Evolutionary conservation across 1,140 invertebrate genomes (phyloP).

Genomic region (Drosophila teissieri): DNA sequence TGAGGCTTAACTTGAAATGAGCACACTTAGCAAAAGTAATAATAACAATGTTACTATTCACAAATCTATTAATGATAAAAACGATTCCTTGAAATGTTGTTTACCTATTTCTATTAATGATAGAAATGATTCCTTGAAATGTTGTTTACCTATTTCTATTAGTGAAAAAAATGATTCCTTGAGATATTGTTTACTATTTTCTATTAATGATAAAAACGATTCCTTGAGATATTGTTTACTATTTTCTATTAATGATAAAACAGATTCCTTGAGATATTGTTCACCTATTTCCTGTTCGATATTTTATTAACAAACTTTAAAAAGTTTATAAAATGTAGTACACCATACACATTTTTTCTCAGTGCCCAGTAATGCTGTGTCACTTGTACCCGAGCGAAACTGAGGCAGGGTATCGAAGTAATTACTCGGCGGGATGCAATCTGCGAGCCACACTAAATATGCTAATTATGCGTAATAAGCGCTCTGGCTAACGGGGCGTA

Average conservation of each 20-base stretch:
- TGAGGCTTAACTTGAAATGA: slow-evolving; percentile 65
- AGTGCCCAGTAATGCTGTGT: slow-evolving; percentile 16
- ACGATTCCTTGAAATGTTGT: not conserved
- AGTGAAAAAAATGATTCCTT: no score
- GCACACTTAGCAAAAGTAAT: slow-evolving; percentile 22
- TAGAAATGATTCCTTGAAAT: no score
- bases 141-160: no score
- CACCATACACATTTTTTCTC: not conserved
- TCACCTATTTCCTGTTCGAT: no score
- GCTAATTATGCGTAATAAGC: slow-evolving; percentile 83
- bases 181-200: no score
- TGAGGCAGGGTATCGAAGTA: slow-evolving; percentile 18
- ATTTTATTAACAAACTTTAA: not conserved
- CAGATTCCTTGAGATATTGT: no score
- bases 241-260: not conserved
- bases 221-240: no score
- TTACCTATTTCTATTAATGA: no score
- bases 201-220: not conserved
- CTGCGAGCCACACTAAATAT: slow-evolving; percentile 73
- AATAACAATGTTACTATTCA: no score
- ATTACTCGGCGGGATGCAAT: slow-evolving; percentile 49
- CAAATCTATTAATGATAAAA: not conserved
- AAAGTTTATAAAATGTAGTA: not conserved
- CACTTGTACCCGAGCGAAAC: slow-evolving; percentile 28
- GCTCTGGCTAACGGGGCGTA: slow-evolving; percentile 46